These are phyloP conservation scores for Noturus placidus DNA, from an alignment of 2,113 vertebrate species.

Conservation along the genomic window DNA sequence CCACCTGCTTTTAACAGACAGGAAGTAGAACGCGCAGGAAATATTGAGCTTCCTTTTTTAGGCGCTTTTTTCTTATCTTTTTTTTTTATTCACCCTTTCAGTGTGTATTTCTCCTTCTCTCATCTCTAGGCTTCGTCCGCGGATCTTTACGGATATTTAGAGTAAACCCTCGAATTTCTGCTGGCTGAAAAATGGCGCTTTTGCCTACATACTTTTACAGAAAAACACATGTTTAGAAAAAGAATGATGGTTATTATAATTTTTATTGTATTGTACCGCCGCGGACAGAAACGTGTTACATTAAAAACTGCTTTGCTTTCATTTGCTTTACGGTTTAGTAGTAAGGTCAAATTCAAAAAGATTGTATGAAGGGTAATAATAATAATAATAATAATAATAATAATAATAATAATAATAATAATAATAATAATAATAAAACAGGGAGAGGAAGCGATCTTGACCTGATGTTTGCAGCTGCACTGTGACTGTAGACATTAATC, in stretches of 20 bases:
- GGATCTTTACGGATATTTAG: neutral
- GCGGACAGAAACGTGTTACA: neutral
- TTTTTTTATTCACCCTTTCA: neutral
- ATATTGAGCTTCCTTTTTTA: slow-evolving; percentile 1
- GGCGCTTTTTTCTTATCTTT: neutral
- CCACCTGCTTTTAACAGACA: neutral
- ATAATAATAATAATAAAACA: neutral
- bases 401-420: slow-evolving; percentile 30
- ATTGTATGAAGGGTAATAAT: neutral
- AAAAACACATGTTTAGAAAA: neutral
- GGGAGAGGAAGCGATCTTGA: neutral
- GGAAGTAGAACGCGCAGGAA: neutral
- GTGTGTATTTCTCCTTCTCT: slow-evolving; percentile 13
- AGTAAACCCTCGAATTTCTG: neutral
- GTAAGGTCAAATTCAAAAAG: neutral
- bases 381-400: neutral
- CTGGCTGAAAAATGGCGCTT: neutral
- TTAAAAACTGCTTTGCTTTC: neutral
- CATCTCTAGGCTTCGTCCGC: neutral
- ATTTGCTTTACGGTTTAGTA: neutral
- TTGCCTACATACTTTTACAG: neutral
- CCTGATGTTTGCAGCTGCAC: slow-evolving; percentile 20
- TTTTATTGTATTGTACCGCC: neutral
- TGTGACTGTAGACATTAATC: slow-evolving; percentile 13
- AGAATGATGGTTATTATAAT: neutral